Evolutionary conservation across 2,113 vertebrate genomes (phyloP).

Genomic region (Gorilla gorilla): DNA sequence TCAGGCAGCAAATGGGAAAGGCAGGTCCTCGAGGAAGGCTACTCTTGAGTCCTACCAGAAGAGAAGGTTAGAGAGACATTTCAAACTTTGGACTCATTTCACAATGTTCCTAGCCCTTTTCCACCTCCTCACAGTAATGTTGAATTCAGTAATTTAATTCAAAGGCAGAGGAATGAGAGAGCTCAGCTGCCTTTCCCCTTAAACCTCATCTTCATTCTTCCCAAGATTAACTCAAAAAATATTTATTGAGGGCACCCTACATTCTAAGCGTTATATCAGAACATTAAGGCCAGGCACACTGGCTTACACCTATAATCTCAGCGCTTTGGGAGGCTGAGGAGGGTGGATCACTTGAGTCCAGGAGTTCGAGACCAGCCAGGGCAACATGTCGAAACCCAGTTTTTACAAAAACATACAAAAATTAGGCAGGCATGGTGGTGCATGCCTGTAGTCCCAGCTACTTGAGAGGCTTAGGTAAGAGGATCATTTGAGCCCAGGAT

Average conservation of each 20-base stretch:
- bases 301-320: neutral
- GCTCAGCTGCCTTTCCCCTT: neutral
- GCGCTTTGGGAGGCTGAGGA: neutral
- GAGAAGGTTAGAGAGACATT: conserved; percentile 55
- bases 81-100: conserved; percentile 26
- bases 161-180: neutral
- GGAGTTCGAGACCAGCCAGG: neutral
- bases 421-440: too few species aligned
- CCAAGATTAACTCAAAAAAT: conserved; percentile 16
- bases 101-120: neutral
- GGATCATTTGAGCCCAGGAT: too few species aligned
- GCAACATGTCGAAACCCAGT: neutral
- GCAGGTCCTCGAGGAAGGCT: conserved; percentile 61
- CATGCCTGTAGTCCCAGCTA: too few species aligned
- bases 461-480: too few species aligned
- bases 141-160: conserved; percentile 25
- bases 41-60: conserved; percentile 59
- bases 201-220: neutral
- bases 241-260: neutral
- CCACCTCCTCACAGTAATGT: neutral
- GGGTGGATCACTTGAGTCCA: neutral
- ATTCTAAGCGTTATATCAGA: neutral
- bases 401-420: too few species aligned
- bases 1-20: conserved; percentile 53
- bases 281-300: neutral